Conservation (phyloP, 2,888 invertebrate species). For the Ptilodon capucinus region DNA sequence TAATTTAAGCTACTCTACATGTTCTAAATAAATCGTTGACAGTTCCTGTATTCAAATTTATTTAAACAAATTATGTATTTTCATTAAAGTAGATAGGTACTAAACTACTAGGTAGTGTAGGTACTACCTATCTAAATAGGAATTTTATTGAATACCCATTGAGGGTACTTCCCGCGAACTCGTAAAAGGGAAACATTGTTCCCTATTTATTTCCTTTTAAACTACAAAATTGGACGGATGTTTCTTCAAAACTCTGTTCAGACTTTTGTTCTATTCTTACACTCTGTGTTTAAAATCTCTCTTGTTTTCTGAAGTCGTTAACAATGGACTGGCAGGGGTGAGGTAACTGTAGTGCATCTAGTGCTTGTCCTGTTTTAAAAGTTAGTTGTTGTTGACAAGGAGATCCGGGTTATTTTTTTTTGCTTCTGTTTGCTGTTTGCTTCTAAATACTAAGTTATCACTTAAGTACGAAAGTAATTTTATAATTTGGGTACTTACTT, state of each 20-base stretch:
- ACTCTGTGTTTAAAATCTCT: neutral
- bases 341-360: neutral
- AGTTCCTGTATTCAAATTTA: too few species aligned
- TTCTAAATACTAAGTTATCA: too few species aligned
- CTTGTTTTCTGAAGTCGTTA: neutral
- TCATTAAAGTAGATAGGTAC: too few species aligned
- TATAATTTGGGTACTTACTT: too few species aligned
- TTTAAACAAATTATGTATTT: too few species aligned
- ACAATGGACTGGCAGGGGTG: neutral
- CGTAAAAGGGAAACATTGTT: slow-evolving; percentile 66
- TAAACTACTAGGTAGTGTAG: too few species aligned
- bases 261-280: slow-evolving; percentile 3
- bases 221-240: slow-evolving; percentile 58
- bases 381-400: too few species aligned
- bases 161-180: slow-evolving; percentile 13
- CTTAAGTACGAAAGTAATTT: too few species aligned
- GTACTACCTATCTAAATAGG: slow-evolving; percentile 4
- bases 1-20: too few species aligned
- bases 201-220: slow-evolving; percentile 59
- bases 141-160: slow-evolving; percentile 11
- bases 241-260: slow-evolving; percentile 43
- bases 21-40: too few species aligned
- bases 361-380: neutral
- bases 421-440: too few species aligned
- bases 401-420: too few species aligned